Evolutionary conservation across 2,797 vertebrate species (phyloP).

Genomic region (Clarias pachynema): DNA sequence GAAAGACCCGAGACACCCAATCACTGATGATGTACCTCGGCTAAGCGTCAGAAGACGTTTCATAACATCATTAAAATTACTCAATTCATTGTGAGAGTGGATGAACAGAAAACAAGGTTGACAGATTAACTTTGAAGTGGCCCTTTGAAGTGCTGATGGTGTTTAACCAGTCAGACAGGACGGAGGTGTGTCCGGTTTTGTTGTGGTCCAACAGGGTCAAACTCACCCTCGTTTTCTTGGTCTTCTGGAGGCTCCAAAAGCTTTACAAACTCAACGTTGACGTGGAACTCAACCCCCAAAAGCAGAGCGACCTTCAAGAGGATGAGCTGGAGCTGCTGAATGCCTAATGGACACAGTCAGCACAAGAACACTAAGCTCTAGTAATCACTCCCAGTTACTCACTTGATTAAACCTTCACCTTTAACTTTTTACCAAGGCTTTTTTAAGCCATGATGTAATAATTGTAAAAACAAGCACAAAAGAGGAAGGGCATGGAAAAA

Average conservation of each 20-base stretch:
- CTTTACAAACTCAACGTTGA: slow-evolving; percentile 92
- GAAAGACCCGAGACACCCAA: no score
- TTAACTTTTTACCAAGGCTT: neutral
- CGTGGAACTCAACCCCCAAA: slow-evolving; percentile 93
- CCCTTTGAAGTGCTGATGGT: slow-evolving; percentile 1
- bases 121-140: neutral
- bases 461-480: neutral
- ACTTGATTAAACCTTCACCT: neutral
- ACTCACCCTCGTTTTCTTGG: slow-evolving; percentile 90
- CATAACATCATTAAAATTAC: no score
- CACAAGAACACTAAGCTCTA: neutral
- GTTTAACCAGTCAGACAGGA: slow-evolving; percentile 18
- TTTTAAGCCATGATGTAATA: neutral
- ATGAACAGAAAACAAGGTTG: neutral
- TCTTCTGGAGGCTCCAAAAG: slow-evolving; percentile 92
- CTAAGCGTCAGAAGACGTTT: no score
- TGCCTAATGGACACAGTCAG: slow-evolving; percentile 76
- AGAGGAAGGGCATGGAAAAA: neutral
- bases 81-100: neutral
- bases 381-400: slow-evolving; percentile 1
- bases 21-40: no score
- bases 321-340: slow-evolving; percentile 94
- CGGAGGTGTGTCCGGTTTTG: neutral
- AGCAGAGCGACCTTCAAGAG: slow-evolving; percentile 93
- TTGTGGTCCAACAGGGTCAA: neutral